phyloP scores from a whole-genome alignment of 2,797 vertebrate species.

The Emys orbicularis region DNA sequence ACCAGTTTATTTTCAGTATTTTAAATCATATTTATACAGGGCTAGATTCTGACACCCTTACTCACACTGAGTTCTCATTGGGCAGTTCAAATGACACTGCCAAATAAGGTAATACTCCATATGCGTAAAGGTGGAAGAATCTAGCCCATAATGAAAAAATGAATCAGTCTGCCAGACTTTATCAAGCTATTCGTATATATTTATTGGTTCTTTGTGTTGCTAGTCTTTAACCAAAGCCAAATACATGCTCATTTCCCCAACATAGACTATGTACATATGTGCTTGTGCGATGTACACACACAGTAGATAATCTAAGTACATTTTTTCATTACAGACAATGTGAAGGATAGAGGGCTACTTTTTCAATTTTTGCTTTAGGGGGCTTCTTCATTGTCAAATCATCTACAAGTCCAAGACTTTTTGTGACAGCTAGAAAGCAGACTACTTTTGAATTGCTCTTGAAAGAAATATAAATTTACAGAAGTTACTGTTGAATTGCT shows the following conservation, averaged over 20 bases:
- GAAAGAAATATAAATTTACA: not conserved
- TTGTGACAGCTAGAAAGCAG: not conserved
- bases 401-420: not conserved
- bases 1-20: not conserved
- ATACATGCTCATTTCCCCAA: not conserved
- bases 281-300: rapidly evolving
- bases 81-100: not conserved
- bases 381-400: not conserved
- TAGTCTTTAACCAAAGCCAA: not conserved
- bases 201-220: not conserved
- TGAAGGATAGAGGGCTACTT: not conserved
- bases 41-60: not conserved
- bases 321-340: rapidly evolving
- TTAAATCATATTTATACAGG: not conserved
- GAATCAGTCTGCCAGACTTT: not conserved
- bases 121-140: not conserved
- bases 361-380: rapidly evolving
- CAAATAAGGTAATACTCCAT: not conserved
- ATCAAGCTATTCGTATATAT: not conserved
- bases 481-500: not conserved
- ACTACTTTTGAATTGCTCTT: not conserved
- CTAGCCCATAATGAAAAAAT: not conserved
- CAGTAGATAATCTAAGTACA: not conserved
- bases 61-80: not conserved
- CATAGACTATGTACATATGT: not conserved